Conservation (phyloP, 2,113 vertebrate species). For the Cyrtonyx montezumae region DNA sequence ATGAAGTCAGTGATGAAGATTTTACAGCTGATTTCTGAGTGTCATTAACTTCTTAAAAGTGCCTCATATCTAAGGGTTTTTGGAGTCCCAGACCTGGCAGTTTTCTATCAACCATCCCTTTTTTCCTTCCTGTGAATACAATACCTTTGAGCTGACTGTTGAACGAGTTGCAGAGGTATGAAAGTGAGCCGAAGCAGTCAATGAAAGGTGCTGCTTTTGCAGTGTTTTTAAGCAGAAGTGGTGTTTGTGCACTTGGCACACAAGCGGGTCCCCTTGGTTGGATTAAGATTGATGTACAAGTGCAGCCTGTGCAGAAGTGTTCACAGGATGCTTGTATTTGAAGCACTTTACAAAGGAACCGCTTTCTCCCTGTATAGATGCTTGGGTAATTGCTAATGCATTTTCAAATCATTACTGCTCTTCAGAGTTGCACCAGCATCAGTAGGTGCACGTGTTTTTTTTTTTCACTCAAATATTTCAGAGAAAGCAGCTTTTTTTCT, state of each 20-base stretch:
- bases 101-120: background rate
- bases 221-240: background rate
- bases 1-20: background rate
- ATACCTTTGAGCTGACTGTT: background rate
- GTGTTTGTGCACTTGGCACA: background rate
- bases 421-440: background rate
- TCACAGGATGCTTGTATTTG: background rate
- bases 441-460: background rate
- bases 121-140: background rate
- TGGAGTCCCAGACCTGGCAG: background rate
- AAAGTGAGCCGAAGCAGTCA: background rate
- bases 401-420: background rate
- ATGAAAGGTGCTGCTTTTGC: background rate
- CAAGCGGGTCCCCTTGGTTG: background rate
- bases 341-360: background rate
- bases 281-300: background rate
- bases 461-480: background rate
- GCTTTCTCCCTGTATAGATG: background rate
- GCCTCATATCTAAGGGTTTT: background rate
- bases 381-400: background rate
- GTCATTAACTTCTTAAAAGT: background rate
- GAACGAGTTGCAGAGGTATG: background rate
- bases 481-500: background rate
- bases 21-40: background rate
- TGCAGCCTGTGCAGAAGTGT: fast-evolving